These are phyloP conservation scores for Perithous albicinctus DNA, from an alignment of 2,888 invertebrate species.

Conservation along the genomic window DNA sequence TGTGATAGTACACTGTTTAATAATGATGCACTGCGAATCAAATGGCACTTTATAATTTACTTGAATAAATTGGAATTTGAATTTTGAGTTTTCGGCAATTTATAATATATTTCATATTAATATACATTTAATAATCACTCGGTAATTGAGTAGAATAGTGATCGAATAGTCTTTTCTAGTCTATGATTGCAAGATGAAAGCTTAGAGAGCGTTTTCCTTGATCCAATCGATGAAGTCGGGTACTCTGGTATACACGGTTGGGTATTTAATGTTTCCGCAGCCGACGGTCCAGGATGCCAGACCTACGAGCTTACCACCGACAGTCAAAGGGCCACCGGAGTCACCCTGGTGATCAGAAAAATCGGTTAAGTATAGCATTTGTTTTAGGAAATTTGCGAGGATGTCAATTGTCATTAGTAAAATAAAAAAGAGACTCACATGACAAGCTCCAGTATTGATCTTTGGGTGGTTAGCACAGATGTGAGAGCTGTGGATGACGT, in stretches of 20 bases:
- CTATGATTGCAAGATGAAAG: neutral
- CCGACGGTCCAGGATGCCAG: slow-evolving; percentile 77
- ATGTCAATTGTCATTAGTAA: neutral
- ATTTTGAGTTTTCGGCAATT: too few species aligned
- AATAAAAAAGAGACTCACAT: slow-evolving; percentile 63
- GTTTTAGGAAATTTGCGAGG: neutral
- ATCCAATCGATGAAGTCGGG: slow-evolving; percentile 74
- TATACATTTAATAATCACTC: too few species aligned
- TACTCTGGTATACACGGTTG: slow-evolving; percentile 78
- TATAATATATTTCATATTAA: too few species aligned
- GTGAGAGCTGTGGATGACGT: slow-evolving; percentile 65
- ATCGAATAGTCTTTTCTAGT: neutral
- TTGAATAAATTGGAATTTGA: too few species aligned
- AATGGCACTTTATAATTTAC: too few species aligned
- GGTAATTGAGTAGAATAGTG: too few species aligned
- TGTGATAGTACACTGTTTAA: too few species aligned
- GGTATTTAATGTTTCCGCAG: slow-evolving; percentile 74
- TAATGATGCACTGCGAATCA: too few species aligned
- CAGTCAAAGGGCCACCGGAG: slow-evolving; percentile 79
- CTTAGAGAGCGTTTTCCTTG: slow-evolving; percentile 63
- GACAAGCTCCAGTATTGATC: slow-evolving; percentile 67
- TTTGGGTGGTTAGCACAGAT: slow-evolving; percentile 69
- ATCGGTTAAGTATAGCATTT: neutral
- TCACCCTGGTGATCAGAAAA: slow-evolving; percentile 75
- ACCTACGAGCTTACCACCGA: slow-evolving; percentile 76